Evolutionary conservation across 2,113 vertebrate genomes (phyloP), one percentile per base, ranked within the genome.

Genomic region (Xenotilapia longispinis): DNA sequence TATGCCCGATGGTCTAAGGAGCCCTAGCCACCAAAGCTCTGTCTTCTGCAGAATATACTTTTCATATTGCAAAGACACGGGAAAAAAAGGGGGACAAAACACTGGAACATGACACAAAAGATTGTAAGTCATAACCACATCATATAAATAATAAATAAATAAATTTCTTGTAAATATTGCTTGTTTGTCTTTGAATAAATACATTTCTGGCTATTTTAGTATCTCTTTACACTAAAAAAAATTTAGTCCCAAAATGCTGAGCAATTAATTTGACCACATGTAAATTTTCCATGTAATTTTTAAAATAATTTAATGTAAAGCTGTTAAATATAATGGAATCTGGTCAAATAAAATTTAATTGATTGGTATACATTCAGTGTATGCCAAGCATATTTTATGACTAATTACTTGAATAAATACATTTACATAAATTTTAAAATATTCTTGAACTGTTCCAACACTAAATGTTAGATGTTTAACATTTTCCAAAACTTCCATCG

Each of bases 401-500:
- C 17, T 36, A 7, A 38, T 21, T 38, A 2, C 31, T 65, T 7
- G 60, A 65, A 65, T 63, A 63, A 63, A 63, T 7, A 63, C 9
- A 33, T 63, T 63, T 63, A 63, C 58, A 63, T 63, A 63, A 0
- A 6, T 63, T 63, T 33, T 33, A 19, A 63, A 11, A 33, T 31
- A 78, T 13, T 31, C 23, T 78, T 19, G 2, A 78, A 78, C 23
- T 0, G 23, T 49, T 78, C 9, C 19, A 75, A 75, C 42, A 75
- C 6, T 75, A 47, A 15, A 47, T 47, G 4, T 47, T 73, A 73
- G 68, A 23, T 15, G 21, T 17, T 23, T 73, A 42, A 42, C 65
- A 23, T 70, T 70, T 23, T 23, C 38, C 38, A 42, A 42, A 70
- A 70, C 38, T 3, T 70, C 0, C 0, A 15, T 70, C 0, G 0